These are phyloP conservation scores for Guaruba guarouba DNA, from an alignment of 2,113 vertebrate genomes.

Conservation along the genomic window DNA sequence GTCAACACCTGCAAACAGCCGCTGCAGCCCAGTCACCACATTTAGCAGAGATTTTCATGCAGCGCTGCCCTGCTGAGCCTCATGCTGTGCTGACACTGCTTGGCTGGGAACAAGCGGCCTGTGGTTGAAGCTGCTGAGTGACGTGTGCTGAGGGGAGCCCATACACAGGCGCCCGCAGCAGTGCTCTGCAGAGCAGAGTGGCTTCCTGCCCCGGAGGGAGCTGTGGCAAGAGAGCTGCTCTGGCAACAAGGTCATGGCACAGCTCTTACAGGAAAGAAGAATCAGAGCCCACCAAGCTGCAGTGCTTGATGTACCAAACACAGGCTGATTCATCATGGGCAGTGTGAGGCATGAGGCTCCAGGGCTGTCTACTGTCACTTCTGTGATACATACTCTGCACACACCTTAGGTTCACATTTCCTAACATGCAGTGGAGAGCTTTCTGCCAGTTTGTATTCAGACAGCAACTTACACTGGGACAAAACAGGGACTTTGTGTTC, in stretches of 20 bases:
- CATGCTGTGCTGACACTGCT: fast-evolving
- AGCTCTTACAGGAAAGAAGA: not conserved
- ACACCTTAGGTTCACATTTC: not conserved
- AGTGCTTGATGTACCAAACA: not conserved
- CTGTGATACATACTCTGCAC: not conserved
- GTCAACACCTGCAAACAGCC: not conserved
- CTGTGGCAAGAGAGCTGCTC: not conserved
- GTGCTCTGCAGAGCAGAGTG: fast-evolving
- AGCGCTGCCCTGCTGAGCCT: fast-evolving
- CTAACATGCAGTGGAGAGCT: not conserved
- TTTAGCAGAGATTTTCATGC: not conserved
- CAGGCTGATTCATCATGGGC: not conserved
- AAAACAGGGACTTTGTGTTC: constrained; percentile 83
- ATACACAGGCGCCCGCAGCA: fast-evolving
- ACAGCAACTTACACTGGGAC: constrained; percentile 87
- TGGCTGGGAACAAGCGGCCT: not conserved
- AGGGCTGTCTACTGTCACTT: not conserved
- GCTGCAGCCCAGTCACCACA: not conserved
- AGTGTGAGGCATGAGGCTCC: fast-evolving
- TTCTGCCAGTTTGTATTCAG: not conserved
- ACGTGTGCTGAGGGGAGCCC: fast-evolving
- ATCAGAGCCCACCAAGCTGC: not conserved
- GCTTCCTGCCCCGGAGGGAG: not conserved
- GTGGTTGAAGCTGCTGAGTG: not conserved
- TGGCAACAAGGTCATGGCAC: not conserved